phyloP scores from a whole-genome alignment of 2,113 vertebrate species.

The Gavia stellata region DNA sequence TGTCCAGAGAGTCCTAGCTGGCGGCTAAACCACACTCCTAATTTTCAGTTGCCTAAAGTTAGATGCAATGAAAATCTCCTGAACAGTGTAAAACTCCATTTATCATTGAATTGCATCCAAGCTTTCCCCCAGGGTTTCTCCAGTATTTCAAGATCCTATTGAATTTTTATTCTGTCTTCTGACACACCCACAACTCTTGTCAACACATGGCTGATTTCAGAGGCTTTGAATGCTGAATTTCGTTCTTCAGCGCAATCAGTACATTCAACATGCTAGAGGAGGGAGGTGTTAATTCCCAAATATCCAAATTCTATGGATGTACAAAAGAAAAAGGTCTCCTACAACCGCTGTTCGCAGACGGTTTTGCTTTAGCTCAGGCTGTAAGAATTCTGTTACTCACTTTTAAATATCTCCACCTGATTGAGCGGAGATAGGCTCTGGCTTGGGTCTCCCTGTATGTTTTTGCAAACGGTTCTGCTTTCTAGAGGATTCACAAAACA shows the following conservation, averaged over 20 bases:
- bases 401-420: background rate
- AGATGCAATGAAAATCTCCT: background rate
- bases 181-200: background rate
- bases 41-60: background rate
- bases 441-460: background rate
- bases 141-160: background rate
- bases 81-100: background rate
- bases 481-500: background rate
- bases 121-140: background rate
- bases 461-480: background rate
- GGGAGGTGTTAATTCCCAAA: background rate
- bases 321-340: background rate
- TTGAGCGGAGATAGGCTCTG: fast-evolving
- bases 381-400: background rate
- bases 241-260: fast-evolving
- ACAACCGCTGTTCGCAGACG: background rate
- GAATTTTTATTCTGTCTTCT: background rate
- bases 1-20: too few species aligned
- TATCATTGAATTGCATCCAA: background rate
- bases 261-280: fast-evolving
- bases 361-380: background rate
- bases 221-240: background rate
- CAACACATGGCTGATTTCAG: fast-evolving
- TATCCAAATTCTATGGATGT: background rate
- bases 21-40: background rate